Conservation (phyloP, 2,113 vertebrate species). For the Rutilus rutilus region DNA sequence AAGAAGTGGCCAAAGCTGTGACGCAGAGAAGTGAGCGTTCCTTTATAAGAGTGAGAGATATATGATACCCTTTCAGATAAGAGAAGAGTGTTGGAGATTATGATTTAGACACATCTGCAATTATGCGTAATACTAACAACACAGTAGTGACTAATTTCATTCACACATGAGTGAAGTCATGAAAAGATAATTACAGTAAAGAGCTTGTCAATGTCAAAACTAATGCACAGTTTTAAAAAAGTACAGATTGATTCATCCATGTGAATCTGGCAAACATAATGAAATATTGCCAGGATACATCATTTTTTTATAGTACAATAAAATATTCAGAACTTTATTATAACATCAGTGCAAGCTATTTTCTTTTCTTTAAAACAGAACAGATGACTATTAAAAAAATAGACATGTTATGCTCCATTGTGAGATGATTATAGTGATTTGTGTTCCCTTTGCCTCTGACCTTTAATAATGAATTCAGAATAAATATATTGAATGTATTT, state of each 20-base stretch:
- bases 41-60: constrained; percentile 3
- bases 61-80: constrained; percentile 18
- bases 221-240: background rate
- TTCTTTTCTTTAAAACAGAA: background rate
- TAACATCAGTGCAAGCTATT: background rate
- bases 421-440: background rate
- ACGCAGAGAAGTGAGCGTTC: constrained; percentile 3
- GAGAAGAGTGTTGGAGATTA: constrained; percentile 6
- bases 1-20: background rate
- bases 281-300: background rate
- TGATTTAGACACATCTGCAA: constrained; percentile 7
- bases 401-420: background rate
- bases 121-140: constrained; percentile 32
- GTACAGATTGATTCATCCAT: background rate
- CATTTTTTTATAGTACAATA: background rate
- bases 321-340: background rate
- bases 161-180: constrained; percentile 32
- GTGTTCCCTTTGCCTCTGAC: background rate
- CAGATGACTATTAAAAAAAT: background rate
- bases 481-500: too few relatives aligned
- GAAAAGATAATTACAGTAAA: constrained; percentile 30
- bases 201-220: constrained; percentile 22
- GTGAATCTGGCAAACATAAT: background rate
- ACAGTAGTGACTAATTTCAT: constrained; percentile 27
- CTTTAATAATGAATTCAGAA: background rate